Evolutionary conservation across 1,140 invertebrate genomes (phyloP).

Genomic region (Cotesia vestalis): DNA sequence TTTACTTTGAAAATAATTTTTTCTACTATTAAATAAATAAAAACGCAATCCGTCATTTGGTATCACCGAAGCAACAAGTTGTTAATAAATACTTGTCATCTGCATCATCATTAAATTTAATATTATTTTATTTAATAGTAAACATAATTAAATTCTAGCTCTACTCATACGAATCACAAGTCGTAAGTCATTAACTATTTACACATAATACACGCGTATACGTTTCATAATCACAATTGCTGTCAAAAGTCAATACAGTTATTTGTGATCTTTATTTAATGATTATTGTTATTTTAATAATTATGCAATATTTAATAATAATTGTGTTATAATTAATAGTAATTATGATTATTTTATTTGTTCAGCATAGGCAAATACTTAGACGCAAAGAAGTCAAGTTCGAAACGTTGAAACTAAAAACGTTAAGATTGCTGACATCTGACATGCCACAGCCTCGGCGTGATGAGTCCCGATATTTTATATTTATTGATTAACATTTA

Average conservation of each 20-base stretch:
- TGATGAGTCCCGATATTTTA: constrained; percentile 3
- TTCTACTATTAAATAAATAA: too few relatives aligned
- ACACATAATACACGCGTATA: constrained; percentile 63
- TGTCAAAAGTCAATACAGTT: constrained; percentile 36
- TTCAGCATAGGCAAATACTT: constrained; percentile 18
- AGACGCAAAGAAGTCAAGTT: constrained; percentile 31
- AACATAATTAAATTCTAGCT: constrained; percentile 22
- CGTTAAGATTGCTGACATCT: constrained; percentile 22
- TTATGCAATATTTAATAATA: neutral
- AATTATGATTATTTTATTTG: constrained; percentile 8
- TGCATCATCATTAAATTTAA: constrained; percentile 19
- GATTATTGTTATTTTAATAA: constrained; percentile 7
- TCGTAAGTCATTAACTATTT: constrained; percentile 51
- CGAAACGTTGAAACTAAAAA: constrained; percentile 13
- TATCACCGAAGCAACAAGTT: constrained; percentile 28
- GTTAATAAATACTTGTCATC: constrained; percentile 32
- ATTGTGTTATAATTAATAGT: constrained; percentile 6
- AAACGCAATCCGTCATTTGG: constrained; percentile 9
- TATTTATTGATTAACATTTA: constrained; percentile 6
- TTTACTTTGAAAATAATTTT: too few relatives aligned
- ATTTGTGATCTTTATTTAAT: constrained; percentile 19
- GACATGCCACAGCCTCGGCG: constrained; percentile 18
- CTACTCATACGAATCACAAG: constrained; percentile 42
- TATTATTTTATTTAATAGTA: constrained; percentile 27
- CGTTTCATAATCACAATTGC: constrained; percentile 62